Evolutionary conservation across 1,140 invertebrate species (phyloP).

Genomic region (Octopus sinensis): DNA sequence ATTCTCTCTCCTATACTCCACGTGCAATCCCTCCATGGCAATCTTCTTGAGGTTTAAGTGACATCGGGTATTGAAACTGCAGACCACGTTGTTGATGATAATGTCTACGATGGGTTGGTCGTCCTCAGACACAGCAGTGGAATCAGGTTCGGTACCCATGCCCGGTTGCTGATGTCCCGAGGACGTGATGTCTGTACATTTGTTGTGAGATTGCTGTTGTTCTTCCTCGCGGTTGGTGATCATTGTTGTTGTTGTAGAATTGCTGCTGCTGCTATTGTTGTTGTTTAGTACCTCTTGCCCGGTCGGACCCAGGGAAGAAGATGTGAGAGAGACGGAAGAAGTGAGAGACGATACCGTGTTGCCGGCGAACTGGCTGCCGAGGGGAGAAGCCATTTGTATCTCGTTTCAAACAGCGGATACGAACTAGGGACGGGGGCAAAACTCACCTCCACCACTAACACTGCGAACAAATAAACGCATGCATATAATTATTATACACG

Average conservation of each 20-base stretch:
- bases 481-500: too few relatives aligned
- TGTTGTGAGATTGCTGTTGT: neutral
- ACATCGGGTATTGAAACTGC: constrained; percentile 94
- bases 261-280: neutral
- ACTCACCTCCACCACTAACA: too few relatives aligned
- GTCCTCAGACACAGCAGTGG: constrained; percentile 1
- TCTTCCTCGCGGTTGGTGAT: neutral
- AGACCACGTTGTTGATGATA: constrained; percentile 97
- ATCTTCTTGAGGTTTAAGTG: constrained; percentile 95
- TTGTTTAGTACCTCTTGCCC: neutral
- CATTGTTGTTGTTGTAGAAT: neutral
- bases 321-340: too few relatives aligned
- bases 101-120: constrained; percentile 66
- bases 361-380: too few relatives aligned
- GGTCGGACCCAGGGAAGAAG: too few relatives aligned
- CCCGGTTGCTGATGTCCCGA: neutral
- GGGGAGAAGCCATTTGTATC: too few relatives aligned
- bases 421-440: too few relatives aligned
- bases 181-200: neutral
- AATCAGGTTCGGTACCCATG: neutral
- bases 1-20: constrained; percentile 92
- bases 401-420: too few relatives aligned
- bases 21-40: constrained; percentile 87
- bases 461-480: too few relatives aligned
- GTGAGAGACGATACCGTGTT: too few relatives aligned